Evolutionary conservation across 2,888 invertebrate genomes (phyloP), one percentile per base, ranked within the genome.

Genomic region (Thereva unica): DNA sequence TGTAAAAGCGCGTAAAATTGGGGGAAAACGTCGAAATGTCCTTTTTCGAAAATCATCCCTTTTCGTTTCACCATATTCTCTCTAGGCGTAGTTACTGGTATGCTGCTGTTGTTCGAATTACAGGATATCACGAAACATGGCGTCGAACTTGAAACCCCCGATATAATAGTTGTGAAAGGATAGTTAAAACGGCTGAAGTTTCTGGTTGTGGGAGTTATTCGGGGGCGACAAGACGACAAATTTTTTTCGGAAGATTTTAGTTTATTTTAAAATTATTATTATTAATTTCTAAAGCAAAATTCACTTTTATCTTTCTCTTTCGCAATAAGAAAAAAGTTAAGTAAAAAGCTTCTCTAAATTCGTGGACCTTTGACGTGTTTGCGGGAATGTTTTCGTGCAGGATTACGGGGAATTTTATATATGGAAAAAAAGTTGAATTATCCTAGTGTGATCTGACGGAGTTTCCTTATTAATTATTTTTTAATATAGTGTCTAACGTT

Each of bases 81-180:
- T 10, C 4, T 47, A 23, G 56, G 56, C 44, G 56, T 57, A 57
- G 56, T 57, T 57, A 45, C 56, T 57, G 56, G 56, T 57, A 57
- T 57, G 57, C 52, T 64, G 63, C 63, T 53, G 52, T 53, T 53
- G 42, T 53, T 64, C 63, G 63, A 64, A 64, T 52, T 45, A 54
- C 53, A 64, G 53, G 53, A 64, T 64, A 67, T 56, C 49, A 53
- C 53, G 66, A 57, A 68, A 68, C 50, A 68, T 68, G 68, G 68
- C 68, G 66, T 66, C 66, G 61, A 45, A 64, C 66, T 66, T 66
- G 68, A 68, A 68, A 68, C 64, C 68, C 66, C 66, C 68, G 66
- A 68, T 54, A 61, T 61, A 66, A 49, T 66, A 66, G 68, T 61
- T 61, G 68, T 66, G 68, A 52, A 44, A 52, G 66, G 57, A 66